Evolutionary conservation across 2,888 invertebrate species (phyloP), one percentile per base, ranked within the genome.

Genomic region (Malacosoma neustria): DNA sequence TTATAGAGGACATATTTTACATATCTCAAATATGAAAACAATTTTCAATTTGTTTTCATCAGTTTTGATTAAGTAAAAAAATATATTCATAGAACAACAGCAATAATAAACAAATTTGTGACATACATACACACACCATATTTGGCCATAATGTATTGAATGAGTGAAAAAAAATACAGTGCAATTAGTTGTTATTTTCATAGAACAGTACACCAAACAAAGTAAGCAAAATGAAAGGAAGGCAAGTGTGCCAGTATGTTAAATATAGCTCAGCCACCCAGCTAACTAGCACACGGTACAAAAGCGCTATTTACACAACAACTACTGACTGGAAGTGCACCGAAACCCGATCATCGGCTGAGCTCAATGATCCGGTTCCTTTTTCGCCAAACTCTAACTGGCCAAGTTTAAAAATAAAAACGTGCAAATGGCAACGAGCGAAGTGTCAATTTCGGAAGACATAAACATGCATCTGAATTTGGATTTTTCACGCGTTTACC

Each of bases 261-360:
- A 82, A 77, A 80, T 72, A 70, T 82, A 82, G 66, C 67, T 69
- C 70, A 60, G 53, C 55, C 61, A 66, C 61, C 59, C 62, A 66
- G 61, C 68, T 65, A 68, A 57, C 56, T 54, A 64, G 61, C 54
- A 60, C 62, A 54, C 47, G 57, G 49, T 47, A 55, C 40, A 14
- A 42, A 49, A 49, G 43, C 48, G 45, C 39, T 46, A 46, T 48
- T 41, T 41, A 45, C 51, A 49, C 36, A 38, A 41, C 30, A 43
- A 22, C 22, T 45, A 49, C 43, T 46, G 48, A 49, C 51, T 61
- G 56, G 52, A 55, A 56, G 62, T 55, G 49, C 52, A 54, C 51
- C 51, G 49, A 47, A 56, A 57, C 53, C 48, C 41, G 42, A 44
- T 44, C 53, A 56, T 46, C 45, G 54, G 48, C 53, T 56, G 54